Percentiles rank a stretch among this genome's conserved stretches.
Conservation (phyloP, 2,888 invertebrate genomes). For the Acleris holmiana region DNA sequence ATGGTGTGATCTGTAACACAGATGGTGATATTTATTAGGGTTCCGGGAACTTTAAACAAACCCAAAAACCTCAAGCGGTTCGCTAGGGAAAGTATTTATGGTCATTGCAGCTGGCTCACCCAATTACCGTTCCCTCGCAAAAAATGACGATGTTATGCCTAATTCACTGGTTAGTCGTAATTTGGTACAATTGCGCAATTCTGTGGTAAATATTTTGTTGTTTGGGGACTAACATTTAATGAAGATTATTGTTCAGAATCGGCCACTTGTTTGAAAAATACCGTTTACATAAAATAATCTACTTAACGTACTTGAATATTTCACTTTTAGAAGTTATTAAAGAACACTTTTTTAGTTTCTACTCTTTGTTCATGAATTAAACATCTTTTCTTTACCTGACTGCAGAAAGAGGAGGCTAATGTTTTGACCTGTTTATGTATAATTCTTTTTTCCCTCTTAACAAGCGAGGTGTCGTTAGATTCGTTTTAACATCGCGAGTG, state of each 20-base stretch:
- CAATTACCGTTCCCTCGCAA: constrained; percentile 31
- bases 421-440: no score
- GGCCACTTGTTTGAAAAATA: not conserved
- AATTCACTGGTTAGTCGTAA: constrained; percentile 27
- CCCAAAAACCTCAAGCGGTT: constrained; percentile 35
- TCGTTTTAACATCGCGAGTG: no score
- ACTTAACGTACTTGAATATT: no score
- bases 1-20: constrained; percentile 20
- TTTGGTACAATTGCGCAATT: constrained; percentile 10
- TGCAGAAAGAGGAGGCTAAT: no score
- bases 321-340: no score
- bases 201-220: not conserved
- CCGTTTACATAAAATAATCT: no score
- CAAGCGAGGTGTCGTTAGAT: no score
- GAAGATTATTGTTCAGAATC: constrained; percentile 5
- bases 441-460: no score
- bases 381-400: no score
- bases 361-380: no score
- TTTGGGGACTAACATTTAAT: not conserved
- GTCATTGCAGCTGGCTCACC: constrained; percentile 32
- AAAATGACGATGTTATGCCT: constrained; percentile 30
- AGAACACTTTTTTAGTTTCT: no score
- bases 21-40: constrained; percentile 33
- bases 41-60: constrained; percentile 34
- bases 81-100: constrained; percentile 34